A percentile compares a stretch with the other conserved stretches of the same genome.
phyloP scores from a whole-genome alignment of 2,888 invertebrate genomes.

The Drosophila flavopinicola region DNA sequence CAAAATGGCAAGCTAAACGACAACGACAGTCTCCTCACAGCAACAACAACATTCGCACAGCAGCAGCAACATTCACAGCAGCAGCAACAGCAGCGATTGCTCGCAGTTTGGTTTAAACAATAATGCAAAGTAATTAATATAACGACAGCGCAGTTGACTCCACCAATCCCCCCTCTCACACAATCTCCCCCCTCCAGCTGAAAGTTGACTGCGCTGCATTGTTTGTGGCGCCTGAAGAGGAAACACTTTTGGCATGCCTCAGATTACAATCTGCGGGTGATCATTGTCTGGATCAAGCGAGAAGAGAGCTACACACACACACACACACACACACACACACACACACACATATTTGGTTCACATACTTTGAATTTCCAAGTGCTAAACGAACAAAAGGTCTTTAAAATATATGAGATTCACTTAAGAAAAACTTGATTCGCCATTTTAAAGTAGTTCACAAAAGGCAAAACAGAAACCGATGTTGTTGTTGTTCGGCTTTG shows the following conservation, averaged over 20 bases:
- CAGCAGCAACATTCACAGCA: constrained; percentile 22
- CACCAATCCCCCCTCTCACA: neutral
- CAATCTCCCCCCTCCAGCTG: neutral
- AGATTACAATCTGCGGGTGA: constrained; percentile 41
- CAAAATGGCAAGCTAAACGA: constrained; percentile 46
- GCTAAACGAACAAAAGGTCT: constrained; percentile 47
- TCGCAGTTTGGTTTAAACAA: constrained; percentile 74
- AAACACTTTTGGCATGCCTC: constrained; percentile 50
- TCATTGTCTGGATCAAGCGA: constrained; percentile 28
- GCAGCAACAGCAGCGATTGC: constrained; percentile 30
- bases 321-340: constrained; percentile 9
- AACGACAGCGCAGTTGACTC: constrained; percentile 27
- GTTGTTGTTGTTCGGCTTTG: no score
- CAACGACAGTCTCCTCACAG: constrained; percentile 33
- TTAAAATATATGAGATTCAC: constrained; percentile 22
- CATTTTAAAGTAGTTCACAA: no score
- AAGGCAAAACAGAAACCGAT: no score
- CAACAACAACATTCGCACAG: constrained; percentile 20
- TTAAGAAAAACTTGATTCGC: neutral
- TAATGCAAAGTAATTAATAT: constrained; percentile 81
- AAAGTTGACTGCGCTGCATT: constrained; percentile 24
- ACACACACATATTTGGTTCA: constrained; percentile 13
- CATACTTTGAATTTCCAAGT: constrained; percentile 25
- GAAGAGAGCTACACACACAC: constrained; percentile 7
- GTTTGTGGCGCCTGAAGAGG: constrained; percentile 44